Base-by-base conservation (phyloP, 2,797 vertebrate genomes). In the Ataeniobius toweri region DNA sequence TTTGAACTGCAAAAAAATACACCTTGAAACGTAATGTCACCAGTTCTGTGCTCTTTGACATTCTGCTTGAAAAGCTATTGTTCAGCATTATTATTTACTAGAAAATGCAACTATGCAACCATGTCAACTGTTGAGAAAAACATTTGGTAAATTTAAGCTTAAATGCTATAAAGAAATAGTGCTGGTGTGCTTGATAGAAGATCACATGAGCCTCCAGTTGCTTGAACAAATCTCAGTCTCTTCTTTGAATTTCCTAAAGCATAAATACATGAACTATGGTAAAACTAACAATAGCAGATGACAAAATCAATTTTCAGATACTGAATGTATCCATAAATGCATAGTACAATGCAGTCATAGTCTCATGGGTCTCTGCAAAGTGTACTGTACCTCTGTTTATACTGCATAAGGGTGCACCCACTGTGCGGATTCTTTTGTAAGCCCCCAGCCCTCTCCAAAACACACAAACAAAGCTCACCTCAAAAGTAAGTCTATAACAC, bases 351-450 rank as follows among this genome's bases (percentile, higher is more conserved):
- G 67, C 26, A 8, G 26, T 51, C 76, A 74, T 75, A 58, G 74
- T 80, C 80, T 63, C 69, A 73, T 0, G 36, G 78, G 31, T 14
- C 48, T 79, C 77, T 78, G 67, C 53, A 70, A 63, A 83, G 71
- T 73, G 24, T 44, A 59, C 36, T 73, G 24, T 44, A 59, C 36
- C 51, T 76, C 67, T 81, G 70, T 81, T 82, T 84, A 69, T 68
- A 75, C 51, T 72, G n/a, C 78, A 80, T 55, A 2, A 48, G 58
- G 76, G 77, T 41, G 73, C 18, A 72, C 79, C 56, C 73, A 80
- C 68, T 83, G 55, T 80, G 74, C 73, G 59, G 63, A 82, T 78
- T 80, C 79, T 67, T 82, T 88, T 86, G 78, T 86, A 80, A 63
- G n/a, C 31, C 75, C 26, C 44, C 46, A 36, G 16, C 78, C 73